Evolutionary conservation across 1,140 invertebrate genomes (phyloP).

Genomic region (Contarinia nasturtii): DNA sequence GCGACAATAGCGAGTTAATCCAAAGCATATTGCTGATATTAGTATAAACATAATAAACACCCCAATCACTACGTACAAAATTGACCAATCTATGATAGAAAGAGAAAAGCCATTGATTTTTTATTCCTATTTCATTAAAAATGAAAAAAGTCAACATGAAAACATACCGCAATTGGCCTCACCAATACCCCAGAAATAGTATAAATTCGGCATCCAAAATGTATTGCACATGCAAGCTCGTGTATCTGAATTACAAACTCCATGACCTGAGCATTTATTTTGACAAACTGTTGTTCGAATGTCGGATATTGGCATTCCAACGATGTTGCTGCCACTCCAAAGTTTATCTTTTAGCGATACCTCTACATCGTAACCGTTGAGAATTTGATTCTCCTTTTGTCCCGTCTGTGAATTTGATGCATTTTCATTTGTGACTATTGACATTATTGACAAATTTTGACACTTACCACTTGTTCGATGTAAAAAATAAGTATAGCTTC

Average conservation of each 20-base stretch:
- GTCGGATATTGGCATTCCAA: constrained; percentile 50
- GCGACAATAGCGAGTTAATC: constrained; percentile 41
- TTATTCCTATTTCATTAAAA: not conserved
- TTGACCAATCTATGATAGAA: constrained; percentile 56
- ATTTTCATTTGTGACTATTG: not conserved
- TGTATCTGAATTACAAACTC: constrained; percentile 65
- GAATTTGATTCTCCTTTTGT: not conserved
- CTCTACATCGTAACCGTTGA: constrained; percentile 33
- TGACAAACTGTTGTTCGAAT: constrained; percentile 74
- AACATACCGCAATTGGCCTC: constrained; percentile 31
- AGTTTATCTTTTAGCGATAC: constrained; percentile 42
- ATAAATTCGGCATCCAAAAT: constrained; percentile 79
- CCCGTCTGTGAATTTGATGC: not conserved
- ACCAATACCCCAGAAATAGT: constrained; percentile 27
- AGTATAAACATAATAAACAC: constrained; percentile 40
- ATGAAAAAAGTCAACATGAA: constrained; percentile 2
- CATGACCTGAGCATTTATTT: constrained; percentile 84
- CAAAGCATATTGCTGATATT: constrained; percentile 47
- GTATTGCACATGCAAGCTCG: constrained; percentile 78
- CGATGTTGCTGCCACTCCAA: constrained; percentile 44
- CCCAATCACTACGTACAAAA: constrained; percentile 67
- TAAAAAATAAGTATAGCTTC: constrained; percentile 40
- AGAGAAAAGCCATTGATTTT: not conserved
- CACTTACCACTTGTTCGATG: constrained; percentile 18
- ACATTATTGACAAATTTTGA: not conserved